Base-by-base conservation (phyloP, 2,797 vertebrate species). In the Hyperoplus immaculatus region DNA sequence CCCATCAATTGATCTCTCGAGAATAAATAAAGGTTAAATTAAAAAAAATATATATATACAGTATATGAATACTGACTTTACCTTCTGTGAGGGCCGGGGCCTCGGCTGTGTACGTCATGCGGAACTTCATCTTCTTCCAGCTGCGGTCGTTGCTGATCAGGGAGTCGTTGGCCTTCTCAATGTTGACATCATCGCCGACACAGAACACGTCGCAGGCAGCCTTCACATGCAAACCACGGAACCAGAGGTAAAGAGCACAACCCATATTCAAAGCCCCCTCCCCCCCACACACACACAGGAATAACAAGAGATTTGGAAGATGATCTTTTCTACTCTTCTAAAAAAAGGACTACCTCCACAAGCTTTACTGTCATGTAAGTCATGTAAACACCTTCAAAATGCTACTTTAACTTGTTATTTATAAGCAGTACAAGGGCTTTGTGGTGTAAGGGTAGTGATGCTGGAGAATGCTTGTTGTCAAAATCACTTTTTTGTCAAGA, bases 101-200 rank as follows among this genome's bases (percentile, higher is more conserved):
- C 87, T 98, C 97, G 0, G 96, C 97, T 15, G 96, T 96, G 0
- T 97, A 98, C 5, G 96, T 97, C 84, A 99, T 82, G 16, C 98
- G 97, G 93, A 98, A 99, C 85, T 98, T 99, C 96, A 95, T 97
- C 89, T 98, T 98, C 90, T 99, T 99, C 98, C 98, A 99, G 95
- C 97, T 99, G 74, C 97, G 97, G 92, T 99, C 97, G 0, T 99
- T 99, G 93, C 97, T 99, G 91, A 99, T 99, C 87, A 99, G 90
- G 5, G 97, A 98, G 91, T 99, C 95, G 78, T 99, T 97, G 0
- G 98, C 98, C 77, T 99, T 99, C 92, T 99, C 98, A 0, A 99
- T 99, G 94, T 98, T 99, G 76, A 99, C 98, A 0, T 99, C 98
- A 0, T 99, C 98, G 0, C 97, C 97, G 38, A 99, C 97, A 0